A percentile compares a stretch with the other conserved stretches of the same genome.
Evolutionary conservation across 2,113 vertebrate species (phyloP).

Genomic region (Scopus umbretta): DNA sequence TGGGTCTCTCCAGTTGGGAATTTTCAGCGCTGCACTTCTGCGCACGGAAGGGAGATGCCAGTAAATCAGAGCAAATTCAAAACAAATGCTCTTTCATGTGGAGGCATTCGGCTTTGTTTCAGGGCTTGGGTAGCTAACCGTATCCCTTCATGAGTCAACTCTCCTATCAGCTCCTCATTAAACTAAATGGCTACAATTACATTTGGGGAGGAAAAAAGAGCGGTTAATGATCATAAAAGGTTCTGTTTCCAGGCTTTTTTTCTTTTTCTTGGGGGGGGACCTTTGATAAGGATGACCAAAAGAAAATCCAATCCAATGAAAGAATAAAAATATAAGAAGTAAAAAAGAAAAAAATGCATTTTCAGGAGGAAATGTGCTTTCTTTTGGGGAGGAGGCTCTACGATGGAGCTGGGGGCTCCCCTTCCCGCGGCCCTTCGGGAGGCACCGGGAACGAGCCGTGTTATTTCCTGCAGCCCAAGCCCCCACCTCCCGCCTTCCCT

Average conservation of each 20-base stretch:
- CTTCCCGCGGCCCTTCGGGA: background rate
- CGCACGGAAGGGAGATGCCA: constrained; percentile 40
- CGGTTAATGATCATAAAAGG: constrained; percentile 12
- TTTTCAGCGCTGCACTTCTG: constrained; percentile 44
- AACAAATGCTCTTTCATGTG: constrained; percentile 80
- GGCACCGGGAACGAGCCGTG: background rate
- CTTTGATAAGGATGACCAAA: background rate
- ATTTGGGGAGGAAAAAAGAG: constrained; percentile 33
- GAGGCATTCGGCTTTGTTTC: constrained; percentile 53
- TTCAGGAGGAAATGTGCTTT: background rate
- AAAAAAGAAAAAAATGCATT: background rate
- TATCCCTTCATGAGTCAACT: constrained; percentile 56
- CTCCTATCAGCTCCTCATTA: constrained; percentile 62
- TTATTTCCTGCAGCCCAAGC: constrained; percentile 56
- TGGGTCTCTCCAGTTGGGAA: constrained; percentile 65
- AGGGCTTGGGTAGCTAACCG: constrained; percentile 54
- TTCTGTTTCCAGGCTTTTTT: background rate
- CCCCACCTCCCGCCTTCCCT: constrained; percentile 47
- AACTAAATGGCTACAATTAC: constrained; percentile 59
- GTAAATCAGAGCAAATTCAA: constrained; percentile 79
- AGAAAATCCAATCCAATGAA: background rate
- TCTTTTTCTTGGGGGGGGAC: too few species aligned
- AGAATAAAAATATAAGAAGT: background rate
- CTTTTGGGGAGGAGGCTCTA: background rate
- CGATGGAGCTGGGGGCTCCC: background rate